These are phyloP conservation scores for Ceyx cyanopectus DNA, from an alignment of 2,113 vertebrate genomes.

Conservation along the genomic window DNA sequence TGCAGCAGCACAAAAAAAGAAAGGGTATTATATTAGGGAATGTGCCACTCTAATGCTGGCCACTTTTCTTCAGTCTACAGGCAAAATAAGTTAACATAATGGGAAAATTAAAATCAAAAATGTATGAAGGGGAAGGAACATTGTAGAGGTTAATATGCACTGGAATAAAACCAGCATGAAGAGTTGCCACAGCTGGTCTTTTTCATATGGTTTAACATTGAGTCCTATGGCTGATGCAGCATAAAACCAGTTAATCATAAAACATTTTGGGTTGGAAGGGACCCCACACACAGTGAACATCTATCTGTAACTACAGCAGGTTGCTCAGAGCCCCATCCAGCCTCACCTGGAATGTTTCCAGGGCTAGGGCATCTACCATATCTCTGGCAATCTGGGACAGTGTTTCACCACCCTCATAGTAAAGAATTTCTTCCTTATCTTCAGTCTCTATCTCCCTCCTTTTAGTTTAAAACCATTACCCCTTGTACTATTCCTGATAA, in stretches of 20 bases:
- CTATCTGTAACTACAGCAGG: not conserved
- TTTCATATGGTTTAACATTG: not conserved
- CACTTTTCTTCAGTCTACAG: not conserved
- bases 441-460: not conserved
- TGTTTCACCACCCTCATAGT: not conserved
- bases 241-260: not conserved
- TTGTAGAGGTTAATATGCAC: not conserved
- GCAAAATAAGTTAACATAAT: not conserved
- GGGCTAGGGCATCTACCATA: not conserved
- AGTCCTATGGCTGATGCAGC: rapidly evolving
- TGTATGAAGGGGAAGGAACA: not conserved
- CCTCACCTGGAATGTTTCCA: not conserved
- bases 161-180: not conserved
- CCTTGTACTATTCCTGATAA: not conserved
- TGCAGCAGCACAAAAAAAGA: too few species aligned
- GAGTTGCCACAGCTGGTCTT: not conserved
- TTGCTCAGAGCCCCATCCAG: not conserved
- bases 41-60: not conserved
- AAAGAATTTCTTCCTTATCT: not conserved
- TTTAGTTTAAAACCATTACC: not conserved
- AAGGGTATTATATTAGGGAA: not conserved
- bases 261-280: not conserved
- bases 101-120: not conserved
- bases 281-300: not conserved
- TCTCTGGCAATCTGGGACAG: not conserved